Base-by-base conservation (phyloP, 2,888 invertebrate species). In the Drosophila anceps region DNA sequence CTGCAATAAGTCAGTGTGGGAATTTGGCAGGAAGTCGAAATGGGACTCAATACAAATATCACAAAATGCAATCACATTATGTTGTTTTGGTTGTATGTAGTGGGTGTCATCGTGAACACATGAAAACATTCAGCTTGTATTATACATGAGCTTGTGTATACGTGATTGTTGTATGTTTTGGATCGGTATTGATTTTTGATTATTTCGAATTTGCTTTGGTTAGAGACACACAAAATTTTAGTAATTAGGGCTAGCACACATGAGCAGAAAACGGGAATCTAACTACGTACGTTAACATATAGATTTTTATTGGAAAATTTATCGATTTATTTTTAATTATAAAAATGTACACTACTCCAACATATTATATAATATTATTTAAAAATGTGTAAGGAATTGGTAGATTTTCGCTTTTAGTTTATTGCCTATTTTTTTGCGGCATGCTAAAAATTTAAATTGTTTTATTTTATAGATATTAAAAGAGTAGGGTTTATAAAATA, bases 1-100 rank as follows among this genome's bases (percentile, higher is more conserved):
- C 95, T 94, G 92, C 96, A 97, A 93, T 82, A 79, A 87, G 79
- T 79, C 77, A 76, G 66, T 79, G 65, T 66, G 61, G 75, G 75
- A 69, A 71, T 69, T 76, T 68, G 63, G 58, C 55, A 64, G 73
- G 70, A 69, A 62, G 67, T 75, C 76, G 77, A 69, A 79, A 75
- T 79, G 73, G 74, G 78, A 74, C 69, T 70, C 63, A 66, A 59
- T 63, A 66, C 69, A 76, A 60, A 57, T 53, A 67, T 62, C 70
- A 66, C 59, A 70, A 46, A 59, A 60, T 48, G 59, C 35, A 59
- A 37, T 59, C 66, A 70, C 62, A 68, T 69, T 54, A 54, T 55
- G 39, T 65, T 69, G 55, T 77, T 62, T 44, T 44, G 33, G 43
- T 60, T 60, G 20, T 44, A 58, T 59, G 64, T 81, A 20, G 69